Evolutionary conservation across 2,888 invertebrate genomes (phyloP).

Genomic region (Drosophila prolongata): DNA sequence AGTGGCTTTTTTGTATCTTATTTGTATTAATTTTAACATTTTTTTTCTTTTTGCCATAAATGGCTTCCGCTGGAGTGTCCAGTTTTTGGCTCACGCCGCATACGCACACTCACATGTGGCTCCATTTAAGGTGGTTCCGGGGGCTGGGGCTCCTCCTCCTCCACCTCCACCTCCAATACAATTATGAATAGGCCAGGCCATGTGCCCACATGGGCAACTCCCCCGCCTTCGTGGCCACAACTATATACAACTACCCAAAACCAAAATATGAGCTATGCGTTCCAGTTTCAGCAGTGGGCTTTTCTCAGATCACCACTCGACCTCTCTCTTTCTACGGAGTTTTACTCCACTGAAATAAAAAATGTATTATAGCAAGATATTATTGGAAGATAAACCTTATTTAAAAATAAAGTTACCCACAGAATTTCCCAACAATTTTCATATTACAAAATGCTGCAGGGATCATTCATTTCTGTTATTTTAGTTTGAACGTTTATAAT

Average conservation of each 20-base stretch:
- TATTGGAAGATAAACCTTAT: no score
- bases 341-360: background rate
- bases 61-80: conserved; percentile 36
- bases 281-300: conserved; percentile 38
- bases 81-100: conserved; percentile 37
- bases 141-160: conserved; percentile 25
- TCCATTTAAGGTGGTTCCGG: conserved; percentile 33
- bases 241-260: background rate
- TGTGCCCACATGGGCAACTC: conserved; percentile 39
- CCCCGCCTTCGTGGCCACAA: conserved; percentile 16
- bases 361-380: no score
- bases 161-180: conserved; percentile 21
- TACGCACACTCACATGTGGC: conserved; percentile 16
- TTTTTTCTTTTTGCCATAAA: conserved; percentile 51
- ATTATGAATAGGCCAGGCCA: conserved; percentile 39
- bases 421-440: no score
- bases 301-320: conserved; percentile 29
- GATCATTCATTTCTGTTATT: no score
- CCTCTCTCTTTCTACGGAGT: conserved; percentile 13
- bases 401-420: no score
- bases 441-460: no score
- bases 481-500: no score
- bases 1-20: conserved; percentile 7
- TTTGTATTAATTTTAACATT: conserved; percentile 3
- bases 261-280: conserved; percentile 40